A percentile compares a stretch with the other conserved stretches of the same genome.
phyloP scores from a whole-genome alignment of 2,797 vertebrate genomes.

The Phrynocephalus forsythii region DNA sequence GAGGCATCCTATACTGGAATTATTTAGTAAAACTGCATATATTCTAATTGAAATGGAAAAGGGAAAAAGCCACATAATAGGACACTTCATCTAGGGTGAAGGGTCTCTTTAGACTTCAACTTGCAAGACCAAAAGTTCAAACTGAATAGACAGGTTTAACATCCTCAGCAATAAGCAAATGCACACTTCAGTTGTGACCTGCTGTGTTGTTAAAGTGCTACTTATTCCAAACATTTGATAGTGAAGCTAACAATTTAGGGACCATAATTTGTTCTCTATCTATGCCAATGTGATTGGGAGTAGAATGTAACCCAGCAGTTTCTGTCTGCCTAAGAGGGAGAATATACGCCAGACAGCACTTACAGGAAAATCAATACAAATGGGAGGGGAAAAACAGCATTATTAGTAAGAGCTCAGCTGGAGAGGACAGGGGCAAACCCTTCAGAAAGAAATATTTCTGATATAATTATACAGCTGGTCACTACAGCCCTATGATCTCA shows the following conservation, averaged over 20 bases:
- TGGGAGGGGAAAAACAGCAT: constrained; percentile 43
- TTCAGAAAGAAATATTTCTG: constrained; percentile 33
- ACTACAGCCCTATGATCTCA: constrained; percentile 41
- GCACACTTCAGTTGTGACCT: neutral
- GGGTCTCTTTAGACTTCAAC: neutral
- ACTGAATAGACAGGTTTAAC: neutral
- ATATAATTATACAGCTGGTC: constrained; percentile 39
- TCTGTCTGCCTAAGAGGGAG: constrained; percentile 48
- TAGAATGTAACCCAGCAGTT: constrained; percentile 51
- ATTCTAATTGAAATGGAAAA: neutral
- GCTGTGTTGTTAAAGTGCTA: constrained; percentile 11
- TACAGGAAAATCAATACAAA: constrained; percentile 60
- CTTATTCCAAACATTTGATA: constrained; percentile 42
- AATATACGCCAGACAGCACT: constrained; percentile 42
- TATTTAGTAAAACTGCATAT: neutral
- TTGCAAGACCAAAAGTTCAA: neutral
- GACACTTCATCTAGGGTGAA: neutral
- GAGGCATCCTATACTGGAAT: neutral
- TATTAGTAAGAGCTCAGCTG: constrained; percentile 51
- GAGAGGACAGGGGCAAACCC: neutral
- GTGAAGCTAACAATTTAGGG: constrained; percentile 33
- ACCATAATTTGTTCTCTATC: constrained; percentile 34
- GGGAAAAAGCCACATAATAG: neutral
- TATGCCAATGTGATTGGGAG: constrained; percentile 28
- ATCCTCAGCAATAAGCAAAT: neutral